Conservation (phyloP, 2,113 vertebrate genomes). For the Labeo rohita region DNA sequence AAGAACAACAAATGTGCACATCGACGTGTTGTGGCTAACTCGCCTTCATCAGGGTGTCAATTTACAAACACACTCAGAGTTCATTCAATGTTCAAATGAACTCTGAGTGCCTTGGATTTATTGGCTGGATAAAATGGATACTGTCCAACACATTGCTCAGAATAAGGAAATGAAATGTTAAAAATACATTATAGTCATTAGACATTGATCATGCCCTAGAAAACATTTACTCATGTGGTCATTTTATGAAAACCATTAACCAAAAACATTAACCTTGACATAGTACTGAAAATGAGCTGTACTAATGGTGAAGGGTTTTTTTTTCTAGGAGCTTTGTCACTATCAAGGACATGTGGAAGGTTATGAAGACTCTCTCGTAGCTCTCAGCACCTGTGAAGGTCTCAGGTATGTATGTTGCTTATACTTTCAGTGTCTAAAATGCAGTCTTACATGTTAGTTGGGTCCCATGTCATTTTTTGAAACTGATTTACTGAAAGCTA, state of each 20-base stretch:
- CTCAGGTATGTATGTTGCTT: conserved; percentile 68
- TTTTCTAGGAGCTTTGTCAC: conserved; percentile 69
- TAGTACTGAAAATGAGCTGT: background rate
- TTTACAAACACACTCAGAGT: too few relatives aligned
- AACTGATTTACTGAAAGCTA: background rate
- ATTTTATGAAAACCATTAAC: background rate
- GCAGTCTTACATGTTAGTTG: background rate
- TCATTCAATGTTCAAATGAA: too few relatives aligned
- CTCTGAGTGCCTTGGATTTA: background rate
- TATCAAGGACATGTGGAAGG: conserved; percentile 76
- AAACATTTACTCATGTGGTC: background rate
- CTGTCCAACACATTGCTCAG: background rate
- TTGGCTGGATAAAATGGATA: background rate
- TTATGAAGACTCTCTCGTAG: conserved; percentile 72
- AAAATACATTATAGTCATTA: background rate
- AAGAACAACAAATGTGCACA: too few relatives aligned
- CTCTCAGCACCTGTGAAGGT: conserved; percentile 75
- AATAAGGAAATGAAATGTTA: background rate
- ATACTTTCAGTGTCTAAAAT: background rate
- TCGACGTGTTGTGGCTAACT: too few relatives aligned
- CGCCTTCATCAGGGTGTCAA: too few relatives aligned
- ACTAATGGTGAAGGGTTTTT: background rate
- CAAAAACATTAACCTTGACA: background rate
- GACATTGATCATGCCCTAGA: background rate
- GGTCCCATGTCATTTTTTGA: background rate